Percentiles rank a stretch among this genome's conserved stretches.
phyloP scores from a whole-genome alignment of 1,140 invertebrate genomes.

The Apis cerana region DNA sequence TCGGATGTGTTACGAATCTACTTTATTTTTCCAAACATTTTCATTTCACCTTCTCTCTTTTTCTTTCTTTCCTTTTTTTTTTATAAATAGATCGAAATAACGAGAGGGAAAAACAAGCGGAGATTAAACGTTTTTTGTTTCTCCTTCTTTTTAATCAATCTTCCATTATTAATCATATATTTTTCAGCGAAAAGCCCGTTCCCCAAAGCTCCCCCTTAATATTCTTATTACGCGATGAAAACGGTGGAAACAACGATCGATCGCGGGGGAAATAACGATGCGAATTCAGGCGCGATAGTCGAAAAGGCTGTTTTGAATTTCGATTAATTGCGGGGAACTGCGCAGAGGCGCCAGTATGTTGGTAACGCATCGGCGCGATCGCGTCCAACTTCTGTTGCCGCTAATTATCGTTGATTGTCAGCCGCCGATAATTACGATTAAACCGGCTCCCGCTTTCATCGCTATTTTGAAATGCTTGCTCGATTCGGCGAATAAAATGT shows the following conservation, averaged over 20 bases:
- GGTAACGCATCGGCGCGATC: not conserved
- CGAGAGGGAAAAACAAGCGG: no score
- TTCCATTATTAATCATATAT: no score
- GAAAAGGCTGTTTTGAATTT: constrained; percentile 27
- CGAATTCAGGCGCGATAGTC: not conserved
- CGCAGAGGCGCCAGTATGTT: not conserved
- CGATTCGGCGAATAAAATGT: not conserved
- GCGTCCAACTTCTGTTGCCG: constrained; percentile 27
- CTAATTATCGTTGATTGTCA: constrained; percentile 29
- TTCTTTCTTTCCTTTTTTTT: no score
- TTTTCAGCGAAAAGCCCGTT: no score
- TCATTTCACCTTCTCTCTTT: no score
- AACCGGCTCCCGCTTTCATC: not conserved
- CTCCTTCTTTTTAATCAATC: no score
- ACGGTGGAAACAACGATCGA: not conserved
- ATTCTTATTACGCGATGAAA: not conserved
- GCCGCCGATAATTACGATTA: constrained; percentile 27
- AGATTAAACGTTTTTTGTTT: no score
- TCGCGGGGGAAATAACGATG: not conserved
- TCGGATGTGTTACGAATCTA: no score
- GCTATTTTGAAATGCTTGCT: not conserved
- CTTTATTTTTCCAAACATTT: no score
- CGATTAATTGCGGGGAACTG: constrained; percentile 28
- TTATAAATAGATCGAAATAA: no score
- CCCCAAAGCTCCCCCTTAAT: not conserved